Conservation (phyloP, 1,140 invertebrate genomes). For the Micrasema minimum region DNA sequence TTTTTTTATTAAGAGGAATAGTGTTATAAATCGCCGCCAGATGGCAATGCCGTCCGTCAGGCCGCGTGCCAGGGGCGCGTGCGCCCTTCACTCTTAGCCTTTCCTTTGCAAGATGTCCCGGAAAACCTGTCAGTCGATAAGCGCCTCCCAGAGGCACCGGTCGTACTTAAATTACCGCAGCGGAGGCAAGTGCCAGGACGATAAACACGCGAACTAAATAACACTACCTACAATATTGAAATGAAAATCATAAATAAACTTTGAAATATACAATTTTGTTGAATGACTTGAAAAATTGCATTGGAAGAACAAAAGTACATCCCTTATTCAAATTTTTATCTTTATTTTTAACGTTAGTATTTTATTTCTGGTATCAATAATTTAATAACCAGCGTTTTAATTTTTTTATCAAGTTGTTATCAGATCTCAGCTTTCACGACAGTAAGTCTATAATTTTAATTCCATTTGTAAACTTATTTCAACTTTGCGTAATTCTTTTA, state of each 20-base stretch:
- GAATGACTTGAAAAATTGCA: not conserved
- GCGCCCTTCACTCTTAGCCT: conserved; percentile 1
- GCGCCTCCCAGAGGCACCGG: conserved; percentile 41
- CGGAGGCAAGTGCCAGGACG: not conserved
- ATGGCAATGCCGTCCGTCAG: conserved; percentile 23
- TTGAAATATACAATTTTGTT: too few species aligned
- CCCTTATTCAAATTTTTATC: not conserved
- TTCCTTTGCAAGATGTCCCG: conserved; percentile 33
- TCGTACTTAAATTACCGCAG: conserved; percentile 1
- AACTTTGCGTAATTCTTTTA: not conserved
- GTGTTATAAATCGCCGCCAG: conserved; percentile 15
- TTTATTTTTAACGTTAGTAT: not conserved
- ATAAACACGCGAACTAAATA: conserved; percentile 34
- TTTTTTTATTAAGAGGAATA: too few species aligned
- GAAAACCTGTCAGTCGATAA: conserved; percentile 50
- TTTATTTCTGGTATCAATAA: too few species aligned
- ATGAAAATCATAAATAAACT: not conserved
- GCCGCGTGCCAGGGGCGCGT: conserved; percentile 36
- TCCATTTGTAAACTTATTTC: conserved; percentile 1
- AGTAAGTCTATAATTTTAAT: too few species aligned
- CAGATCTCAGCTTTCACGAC: too few species aligned
- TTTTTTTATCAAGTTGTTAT: too few species aligned
- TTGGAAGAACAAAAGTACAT: not conserved
- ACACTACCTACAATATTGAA: not conserved
- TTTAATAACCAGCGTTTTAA: too few species aligned